Evolutionary conservation across 2,797 vertebrate genomes (phyloP).

Genomic region (Alauda arvensis): DNA sequence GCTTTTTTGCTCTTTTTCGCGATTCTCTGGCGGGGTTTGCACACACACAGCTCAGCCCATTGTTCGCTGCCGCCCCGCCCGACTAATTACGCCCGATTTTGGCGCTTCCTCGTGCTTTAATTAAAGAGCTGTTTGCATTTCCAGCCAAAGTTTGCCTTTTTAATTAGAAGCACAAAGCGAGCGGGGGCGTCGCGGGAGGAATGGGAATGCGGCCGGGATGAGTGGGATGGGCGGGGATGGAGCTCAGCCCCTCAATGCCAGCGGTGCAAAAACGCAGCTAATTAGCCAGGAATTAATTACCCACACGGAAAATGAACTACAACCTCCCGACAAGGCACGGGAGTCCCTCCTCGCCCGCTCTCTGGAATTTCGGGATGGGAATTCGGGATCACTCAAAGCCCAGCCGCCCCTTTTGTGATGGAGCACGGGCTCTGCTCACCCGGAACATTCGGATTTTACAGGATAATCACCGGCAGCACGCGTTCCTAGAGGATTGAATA

Average conservation of each 20-base stretch:
- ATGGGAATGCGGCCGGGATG: conserved; percentile 27
- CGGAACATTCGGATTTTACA: background rate
- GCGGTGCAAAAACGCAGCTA: background rate
- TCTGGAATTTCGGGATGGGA: rapidly evolving
- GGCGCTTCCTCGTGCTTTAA: conserved; percentile 54
- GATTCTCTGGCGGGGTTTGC: background rate
- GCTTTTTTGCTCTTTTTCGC: conserved; percentile 1
- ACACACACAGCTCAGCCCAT: background rate
- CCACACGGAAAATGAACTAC: background rate
- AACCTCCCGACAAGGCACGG: background rate
- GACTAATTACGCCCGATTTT: conserved; percentile 57
- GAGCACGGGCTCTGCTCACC: background rate
- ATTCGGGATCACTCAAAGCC: background rate
- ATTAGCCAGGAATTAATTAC: conserved; percentile 13
- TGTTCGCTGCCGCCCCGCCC: conserved; percentile 18
- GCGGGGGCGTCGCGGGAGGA: conserved; percentile 37
- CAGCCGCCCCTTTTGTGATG: background rate
- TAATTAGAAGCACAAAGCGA: conserved; percentile 71
- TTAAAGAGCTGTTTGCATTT: conserved; percentile 67
- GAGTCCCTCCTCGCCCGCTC: background rate
- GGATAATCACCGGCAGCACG: background rate
- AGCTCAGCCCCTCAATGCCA: conserved; percentile 12
- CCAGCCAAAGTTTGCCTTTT: conserved; percentile 58
- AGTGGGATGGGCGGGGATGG: conserved; percentile 10
- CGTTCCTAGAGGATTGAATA: rapidly evolving